These are phyloP conservation scores for Xenentodon cancila DNA, from an alignment of 2,797 vertebrate genomes.

Conservation along the genomic window DNA sequence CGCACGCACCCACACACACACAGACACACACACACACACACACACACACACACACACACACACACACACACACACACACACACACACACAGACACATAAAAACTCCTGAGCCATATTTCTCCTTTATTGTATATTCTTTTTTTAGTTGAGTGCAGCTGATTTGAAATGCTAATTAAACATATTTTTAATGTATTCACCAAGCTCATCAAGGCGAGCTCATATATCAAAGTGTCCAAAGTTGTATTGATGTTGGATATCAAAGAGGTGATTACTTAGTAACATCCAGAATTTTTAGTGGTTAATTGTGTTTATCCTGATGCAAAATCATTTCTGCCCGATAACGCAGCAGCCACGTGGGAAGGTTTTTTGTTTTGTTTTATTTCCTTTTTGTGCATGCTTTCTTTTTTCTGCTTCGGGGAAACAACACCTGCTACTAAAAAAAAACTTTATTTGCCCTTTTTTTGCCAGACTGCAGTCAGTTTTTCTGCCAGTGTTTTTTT, in stretches of 20 bases:
- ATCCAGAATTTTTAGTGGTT: conserved; percentile 72
- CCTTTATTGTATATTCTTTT: conserved; percentile 83
- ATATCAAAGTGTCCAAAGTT: conserved; percentile 87
- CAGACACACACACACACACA: too few species aligned
- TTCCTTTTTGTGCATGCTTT: too few species aligned
- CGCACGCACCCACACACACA: conserved; percentile 1
- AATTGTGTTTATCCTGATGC: conserved; percentile 73
- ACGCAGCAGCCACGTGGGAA: conserved; percentile 9
- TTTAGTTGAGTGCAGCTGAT: conserved; percentile 77
- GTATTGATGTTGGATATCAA: conserved; percentile 87
- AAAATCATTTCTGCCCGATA: conserved; percentile 45
- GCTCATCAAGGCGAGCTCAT: conserved; percentile 82
- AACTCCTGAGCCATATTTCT: conserved; percentile 71
- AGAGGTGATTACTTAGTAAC: conserved; percentile 83
- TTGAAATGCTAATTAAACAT: conserved; percentile 88
- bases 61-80: conserved; percentile 3
- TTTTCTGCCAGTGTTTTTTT: conserved; percentile 42
- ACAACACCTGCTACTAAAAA: conserved; percentile 36
- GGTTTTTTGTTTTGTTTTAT: neutral
- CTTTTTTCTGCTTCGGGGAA: neutral
- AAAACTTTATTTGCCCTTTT: conserved; percentile 12
- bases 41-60: conserved; percentile 8
- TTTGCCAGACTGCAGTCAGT: neutral
- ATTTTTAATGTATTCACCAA: conserved; percentile 85
- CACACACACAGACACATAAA: conserved; percentile 13